A percentile compares a stretch with the other conserved stretches of the same genome.
Conservation (phyloP, 1,140 invertebrate genomes). For the Hermetia illucens region DNA sequence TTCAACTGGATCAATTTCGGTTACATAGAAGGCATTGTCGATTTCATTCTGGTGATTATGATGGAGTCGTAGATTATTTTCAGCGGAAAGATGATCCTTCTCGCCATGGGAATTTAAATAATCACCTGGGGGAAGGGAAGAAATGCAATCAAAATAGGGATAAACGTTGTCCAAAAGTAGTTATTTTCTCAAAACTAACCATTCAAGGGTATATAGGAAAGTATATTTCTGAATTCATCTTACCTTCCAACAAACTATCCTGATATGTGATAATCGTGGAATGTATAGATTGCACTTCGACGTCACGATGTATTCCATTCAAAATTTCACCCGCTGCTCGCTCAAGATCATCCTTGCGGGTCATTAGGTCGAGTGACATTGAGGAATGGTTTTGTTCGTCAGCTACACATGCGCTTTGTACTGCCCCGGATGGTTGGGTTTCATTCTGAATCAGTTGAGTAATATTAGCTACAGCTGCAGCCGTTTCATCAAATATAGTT, state of each 20-base stretch:
- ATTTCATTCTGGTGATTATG: no score
- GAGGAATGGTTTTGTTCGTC: no score
- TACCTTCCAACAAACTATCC: conserved; percentile 19
- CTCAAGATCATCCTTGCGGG: conserved; percentile 26
- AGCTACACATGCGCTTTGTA: no score
- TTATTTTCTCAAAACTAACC: neutral
- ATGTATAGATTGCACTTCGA: conserved; percentile 33
- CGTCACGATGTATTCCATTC: conserved; percentile 31
- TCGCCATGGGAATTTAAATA: conserved; percentile 37
- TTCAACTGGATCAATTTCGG: conserved; percentile 30
- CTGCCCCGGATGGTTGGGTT: no score
- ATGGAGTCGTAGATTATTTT: no score
- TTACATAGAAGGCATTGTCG: conserved; percentile 22
- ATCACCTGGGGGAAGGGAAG: no score
- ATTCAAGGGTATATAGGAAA: neutral
- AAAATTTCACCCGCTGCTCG: conserved; percentile 33
- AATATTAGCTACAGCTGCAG: conserved; percentile 18
- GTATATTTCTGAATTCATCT: neutral
- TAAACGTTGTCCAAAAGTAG: neutral
- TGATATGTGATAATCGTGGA: conserved; percentile 26
- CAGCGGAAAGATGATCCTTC: no score
- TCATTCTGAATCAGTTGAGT: conserved; percentile 20
- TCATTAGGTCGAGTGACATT: no score
- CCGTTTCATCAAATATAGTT: conserved; percentile 22
- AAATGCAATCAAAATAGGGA: no score